phyloP scores from a whole-genome alignment of 1,140 invertebrate genomes.

The Saccostrea glomerata region DNA sequence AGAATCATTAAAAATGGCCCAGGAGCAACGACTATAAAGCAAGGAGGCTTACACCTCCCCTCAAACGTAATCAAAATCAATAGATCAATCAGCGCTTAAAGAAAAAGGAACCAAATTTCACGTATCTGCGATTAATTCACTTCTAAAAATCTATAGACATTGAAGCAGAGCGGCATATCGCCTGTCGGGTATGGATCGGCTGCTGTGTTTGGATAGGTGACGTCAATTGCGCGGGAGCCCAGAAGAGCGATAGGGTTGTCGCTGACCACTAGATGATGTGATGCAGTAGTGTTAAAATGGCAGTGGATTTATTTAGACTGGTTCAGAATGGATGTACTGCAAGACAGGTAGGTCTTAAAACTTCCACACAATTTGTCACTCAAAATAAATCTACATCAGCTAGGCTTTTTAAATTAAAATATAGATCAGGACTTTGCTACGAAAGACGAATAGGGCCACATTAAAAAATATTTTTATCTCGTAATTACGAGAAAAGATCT shows the following conservation, averaged over 20 bases:
- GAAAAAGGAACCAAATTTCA: not conserved
- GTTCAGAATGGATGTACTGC: constrained; percentile 33
- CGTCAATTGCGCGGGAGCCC: not conserved
- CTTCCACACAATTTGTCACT: not conserved
- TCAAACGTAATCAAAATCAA: not conserved
- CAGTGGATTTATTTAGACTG: constrained; percentile 17
- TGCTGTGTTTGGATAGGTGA: constrained; percentile 19
- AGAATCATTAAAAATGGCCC: not conserved
- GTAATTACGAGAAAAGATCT: too few relatives aligned
- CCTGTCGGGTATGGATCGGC: not conserved
- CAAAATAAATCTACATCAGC: too few relatives aligned
- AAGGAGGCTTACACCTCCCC: not conserved
- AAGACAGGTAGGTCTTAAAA: not conserved
- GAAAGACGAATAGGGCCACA: too few relatives aligned
- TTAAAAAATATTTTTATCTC: too few relatives aligned
- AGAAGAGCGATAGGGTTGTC: not conserved
- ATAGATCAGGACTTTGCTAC: too few relatives aligned
- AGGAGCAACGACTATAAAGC: not conserved
- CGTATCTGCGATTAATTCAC: not conserved
- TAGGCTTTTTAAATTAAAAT: too few relatives aligned
- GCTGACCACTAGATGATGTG: not conserved
- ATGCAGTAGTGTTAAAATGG: not conserved
- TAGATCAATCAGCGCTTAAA: not conserved
- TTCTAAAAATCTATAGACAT: not conserved
- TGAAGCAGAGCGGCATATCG: not conserved